phyloP scores from a whole-genome alignment of 23 tunicate genomes.

The Styela clava region DNA sequence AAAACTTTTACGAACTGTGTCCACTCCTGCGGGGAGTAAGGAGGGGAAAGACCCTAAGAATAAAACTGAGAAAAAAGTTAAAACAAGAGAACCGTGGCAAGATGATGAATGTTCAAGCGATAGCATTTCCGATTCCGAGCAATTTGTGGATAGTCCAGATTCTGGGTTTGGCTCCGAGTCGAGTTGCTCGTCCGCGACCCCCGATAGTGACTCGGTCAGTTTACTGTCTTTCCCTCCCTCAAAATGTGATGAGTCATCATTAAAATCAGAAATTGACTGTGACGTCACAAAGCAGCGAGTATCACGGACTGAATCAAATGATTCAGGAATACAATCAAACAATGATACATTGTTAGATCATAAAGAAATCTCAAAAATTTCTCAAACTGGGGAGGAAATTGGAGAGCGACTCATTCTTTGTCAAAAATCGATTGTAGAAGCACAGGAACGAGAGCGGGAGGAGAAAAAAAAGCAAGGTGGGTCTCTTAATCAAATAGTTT shows the following conservation, averaged over 20 bases:
- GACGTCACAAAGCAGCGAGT: neutral
- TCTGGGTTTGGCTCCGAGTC: constrained; percentile 73
- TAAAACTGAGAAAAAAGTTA: neutral
- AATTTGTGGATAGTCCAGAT: constrained; percentile 79
- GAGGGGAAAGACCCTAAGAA: neutral
- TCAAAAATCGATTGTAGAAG: neutral
- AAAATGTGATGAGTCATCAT: neutral
- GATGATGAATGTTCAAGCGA: constrained; percentile 4
- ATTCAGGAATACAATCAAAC: neutral
- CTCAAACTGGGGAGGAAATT: neutral
- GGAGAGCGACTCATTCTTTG: neutral
- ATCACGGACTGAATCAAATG: neutral
- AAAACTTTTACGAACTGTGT: neutral
- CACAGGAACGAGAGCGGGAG: constrained; percentile 4
- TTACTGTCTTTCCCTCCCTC: constrained; percentile 22
- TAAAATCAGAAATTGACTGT: neutral
- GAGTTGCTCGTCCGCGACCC: constrained; percentile 34
- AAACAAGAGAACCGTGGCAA: neutral
- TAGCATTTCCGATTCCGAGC: neutral
- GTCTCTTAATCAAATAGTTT: no score
- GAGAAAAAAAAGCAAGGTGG: constrained; percentile 16
- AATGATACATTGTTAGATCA: neutral
- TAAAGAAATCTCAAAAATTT: neutral
- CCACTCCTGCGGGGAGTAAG: neutral
- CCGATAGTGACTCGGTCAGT: constrained; percentile 29